A percentile compares a stretch with the other conserved stretches of the same genome.
Evolutionary conservation across 2,888 invertebrate genomes (phyloP).

Genomic region (Drepana falcataria): DNA sequence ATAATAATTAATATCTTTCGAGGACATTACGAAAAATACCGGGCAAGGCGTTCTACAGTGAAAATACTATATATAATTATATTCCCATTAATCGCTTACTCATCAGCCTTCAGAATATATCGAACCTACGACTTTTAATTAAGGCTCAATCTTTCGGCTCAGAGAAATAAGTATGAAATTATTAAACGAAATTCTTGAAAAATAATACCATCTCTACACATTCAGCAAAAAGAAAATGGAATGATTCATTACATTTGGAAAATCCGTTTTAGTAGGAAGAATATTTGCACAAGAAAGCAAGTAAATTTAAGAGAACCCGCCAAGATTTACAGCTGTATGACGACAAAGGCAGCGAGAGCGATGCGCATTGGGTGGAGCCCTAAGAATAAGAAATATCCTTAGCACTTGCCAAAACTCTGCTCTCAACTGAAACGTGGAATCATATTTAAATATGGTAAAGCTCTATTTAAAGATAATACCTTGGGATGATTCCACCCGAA

Average conservation of each 20-base stretch:
- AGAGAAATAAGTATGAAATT: background rate
- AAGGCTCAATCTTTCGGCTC: too few species aligned
- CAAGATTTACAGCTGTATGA: constrained; percentile 62
- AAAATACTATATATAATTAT: too few species aligned
- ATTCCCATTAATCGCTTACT: too few species aligned
- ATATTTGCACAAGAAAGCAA: constrained; percentile 47
- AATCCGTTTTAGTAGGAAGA: constrained; percentile 21
- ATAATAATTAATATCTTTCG: too few species aligned
- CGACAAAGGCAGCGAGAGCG: constrained; percentile 53
- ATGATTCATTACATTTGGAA: constrained; percentile 14
- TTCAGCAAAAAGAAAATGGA: background rate
- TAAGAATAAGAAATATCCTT: constrained; percentile 52
- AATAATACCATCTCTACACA: background rate
- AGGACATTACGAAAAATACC: too few species aligned
- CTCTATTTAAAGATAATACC: background rate
- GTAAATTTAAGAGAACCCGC: constrained; percentile 50
- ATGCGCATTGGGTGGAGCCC: constrained; percentile 45
- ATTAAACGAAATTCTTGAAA: background rate
- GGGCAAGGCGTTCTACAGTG: too few species aligned
- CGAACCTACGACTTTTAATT: too few species aligned
- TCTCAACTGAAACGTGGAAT: constrained; percentile 39
- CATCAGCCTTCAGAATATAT: too few species aligned
- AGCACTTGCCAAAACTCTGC: constrained; percentile 50
- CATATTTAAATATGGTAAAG: constrained; percentile 21
- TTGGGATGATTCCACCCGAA: too few species aligned